phyloP scores from a whole-genome alignment of 2,888 invertebrate genomes.

The Microctonus aethiopoides region DNA sequence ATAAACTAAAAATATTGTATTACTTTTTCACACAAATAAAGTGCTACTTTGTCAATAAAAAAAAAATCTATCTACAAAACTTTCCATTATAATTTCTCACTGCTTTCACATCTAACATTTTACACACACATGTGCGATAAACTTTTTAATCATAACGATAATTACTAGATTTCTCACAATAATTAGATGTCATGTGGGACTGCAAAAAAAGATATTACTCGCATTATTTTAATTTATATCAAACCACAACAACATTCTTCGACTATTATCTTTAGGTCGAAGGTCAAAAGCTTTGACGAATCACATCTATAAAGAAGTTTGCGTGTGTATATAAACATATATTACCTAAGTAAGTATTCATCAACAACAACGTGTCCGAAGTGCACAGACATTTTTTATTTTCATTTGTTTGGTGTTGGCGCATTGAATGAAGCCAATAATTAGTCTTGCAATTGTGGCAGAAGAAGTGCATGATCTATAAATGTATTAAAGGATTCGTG shows the following conservation, averaged over 20 bases:
- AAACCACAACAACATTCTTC: background rate
- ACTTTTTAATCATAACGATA: background rate
- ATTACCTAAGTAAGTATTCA: too few species aligned
- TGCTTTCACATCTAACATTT: background rate
- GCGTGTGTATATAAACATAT: background rate
- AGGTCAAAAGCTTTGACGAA: constrained; percentile 11
- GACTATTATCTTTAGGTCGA: constrained; percentile 19
- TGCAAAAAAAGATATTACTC: background rate
- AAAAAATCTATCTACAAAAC: background rate
- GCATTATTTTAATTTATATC: background rate
- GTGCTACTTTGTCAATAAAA: constrained; percentile 65
- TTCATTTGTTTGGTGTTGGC: too few species aligned
- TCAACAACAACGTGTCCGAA: too few species aligned
- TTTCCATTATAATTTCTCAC: background rate
- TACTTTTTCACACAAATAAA: constrained; percentile 65
- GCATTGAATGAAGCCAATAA: background rate
- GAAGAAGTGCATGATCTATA: background rate
- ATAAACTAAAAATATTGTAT: constrained; percentile 58
- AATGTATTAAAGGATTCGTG: background rate
- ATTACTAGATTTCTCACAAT: constrained; percentile 8
- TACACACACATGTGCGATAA: background rate
- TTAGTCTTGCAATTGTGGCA: background rate
- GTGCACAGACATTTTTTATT: too few species aligned
- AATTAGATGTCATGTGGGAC: constrained; percentile 5
- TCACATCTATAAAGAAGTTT: background rate